phyloP scores from a whole-genome alignment of 2,797 vertebrate genomes.

The Morelia viridis region DNA sequence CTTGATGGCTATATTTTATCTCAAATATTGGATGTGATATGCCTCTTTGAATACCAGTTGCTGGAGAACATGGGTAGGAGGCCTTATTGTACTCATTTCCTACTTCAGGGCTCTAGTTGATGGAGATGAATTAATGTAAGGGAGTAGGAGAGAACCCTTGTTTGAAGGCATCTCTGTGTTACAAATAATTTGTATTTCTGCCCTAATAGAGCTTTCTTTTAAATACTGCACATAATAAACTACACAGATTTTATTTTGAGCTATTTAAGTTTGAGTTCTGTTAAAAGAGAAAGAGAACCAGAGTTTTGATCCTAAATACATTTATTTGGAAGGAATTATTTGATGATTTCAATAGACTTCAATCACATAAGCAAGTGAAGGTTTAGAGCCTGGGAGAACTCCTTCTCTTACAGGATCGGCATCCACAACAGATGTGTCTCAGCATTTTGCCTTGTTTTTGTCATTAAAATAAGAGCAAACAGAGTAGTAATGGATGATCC shows the following conservation, averaged over 20 bases:
- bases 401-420: background rate
- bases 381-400: background rate
- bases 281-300: background rate
- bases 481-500: conserved; percentile 22
- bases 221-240: background rate
- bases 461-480: conserved; percentile 25
- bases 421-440: conserved; percentile 10
- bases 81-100: no score
- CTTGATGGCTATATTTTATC: no score
- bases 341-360: background rate
- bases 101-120: no score
- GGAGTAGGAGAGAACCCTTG: background rate
- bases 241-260: background rate
- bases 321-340: background rate
- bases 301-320: background rate
- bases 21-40: no score
- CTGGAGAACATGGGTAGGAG: no score
- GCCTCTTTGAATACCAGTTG: no score
- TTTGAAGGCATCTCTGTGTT: background rate
- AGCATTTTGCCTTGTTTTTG: background rate
- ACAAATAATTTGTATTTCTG: background rate
- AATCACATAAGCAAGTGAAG: background rate
- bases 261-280: background rate
- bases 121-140: background rate
- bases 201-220: background rate